Evolutionary conservation across 35 echinoderm and acorn worm genomes (phyloP), one percentile per base, ranked within the genome.

Genomic region (Chiridota heheva): DNA sequence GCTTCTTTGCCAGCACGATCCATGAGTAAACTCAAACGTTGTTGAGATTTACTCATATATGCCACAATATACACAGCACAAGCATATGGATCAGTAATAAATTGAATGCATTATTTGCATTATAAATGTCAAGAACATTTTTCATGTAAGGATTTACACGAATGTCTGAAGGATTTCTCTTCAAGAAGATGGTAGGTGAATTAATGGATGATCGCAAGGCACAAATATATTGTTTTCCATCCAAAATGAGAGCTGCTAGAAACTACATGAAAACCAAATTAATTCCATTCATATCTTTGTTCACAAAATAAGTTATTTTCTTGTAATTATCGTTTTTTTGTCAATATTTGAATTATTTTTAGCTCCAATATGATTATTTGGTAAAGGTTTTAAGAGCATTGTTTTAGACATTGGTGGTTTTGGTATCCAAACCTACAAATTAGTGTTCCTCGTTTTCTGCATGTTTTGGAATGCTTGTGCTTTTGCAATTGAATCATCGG

Each of bases 391-490:
- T 31, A 75, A 53, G 15, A 75, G 24, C 13, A 17, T 20, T 18
- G 71, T 75, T 6, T 7, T 4, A 49, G 17, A 28, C 71, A 75
- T 75, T 8, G 71, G 71, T 49, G 71, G 71, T n/a, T 44, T 49
- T 44, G 71, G 71, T 48, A 75, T 75, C 71, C 71, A 75, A 75
- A 75, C 29, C 71, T 16, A 53, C 71, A 75, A 45, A 49, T 18
- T 48, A 44, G 42, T 48, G 44, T 75, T 4, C 45, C 5, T 75
- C 42, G 26, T 44, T 75, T 40, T 53, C 71, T 39, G 34, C 71
- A 75, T 8, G 71, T 75, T 29, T 75, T 75, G 17, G 71, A 75
- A 33, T 75, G 42, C 34, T 49, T 75, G 30, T 75, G 71, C 12
- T 12, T 75, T 75, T 75, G 71, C 4, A 75, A 75, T 8, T 75